phyloP scores from a whole-genome alignment of 2,888 invertebrate genomes.

The Yponomeuta cagnagella region DNA sequence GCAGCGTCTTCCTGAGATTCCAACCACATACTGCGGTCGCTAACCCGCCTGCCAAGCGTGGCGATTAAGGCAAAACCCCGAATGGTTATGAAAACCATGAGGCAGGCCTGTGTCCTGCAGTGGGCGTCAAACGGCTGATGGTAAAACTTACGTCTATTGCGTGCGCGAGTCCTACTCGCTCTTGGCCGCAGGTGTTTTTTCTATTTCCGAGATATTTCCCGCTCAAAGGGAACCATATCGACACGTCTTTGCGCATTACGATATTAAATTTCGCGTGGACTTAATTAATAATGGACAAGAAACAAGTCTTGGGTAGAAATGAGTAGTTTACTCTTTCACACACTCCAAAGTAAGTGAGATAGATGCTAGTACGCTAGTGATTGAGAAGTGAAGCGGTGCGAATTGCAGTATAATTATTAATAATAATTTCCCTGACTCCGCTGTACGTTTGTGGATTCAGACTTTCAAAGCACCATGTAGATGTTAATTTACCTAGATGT shows the following conservation, averaged over 20 bases:
- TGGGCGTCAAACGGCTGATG: no score
- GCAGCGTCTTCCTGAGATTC: no score
- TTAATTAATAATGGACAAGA: not conserved
- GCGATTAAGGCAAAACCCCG: no score
- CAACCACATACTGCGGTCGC: no score
- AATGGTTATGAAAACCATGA: no score
- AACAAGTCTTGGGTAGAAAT: not conserved
- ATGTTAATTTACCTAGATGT: not conserved
- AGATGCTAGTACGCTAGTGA: not conserved
- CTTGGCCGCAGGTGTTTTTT: no score
- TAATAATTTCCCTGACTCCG: not conserved
- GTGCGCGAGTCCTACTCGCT: no score
- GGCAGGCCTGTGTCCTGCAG: no score
- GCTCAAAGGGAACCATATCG: not conserved
- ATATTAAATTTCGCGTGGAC: not conserved
- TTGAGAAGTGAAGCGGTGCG: not conserved
- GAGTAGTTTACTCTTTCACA: not conserved
- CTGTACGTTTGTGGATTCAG: not conserved
- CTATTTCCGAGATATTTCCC: not conserved
- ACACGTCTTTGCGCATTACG: not conserved
- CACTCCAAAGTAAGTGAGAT: not conserved
- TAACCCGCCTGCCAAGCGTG: no score
- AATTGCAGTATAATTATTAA: not conserved
- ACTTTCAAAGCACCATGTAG: not conserved
- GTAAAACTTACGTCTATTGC: no score